Base-by-base conservation (phyloP, 2,113 vertebrate genomes). In the Paradisaea rubra region DNA sequence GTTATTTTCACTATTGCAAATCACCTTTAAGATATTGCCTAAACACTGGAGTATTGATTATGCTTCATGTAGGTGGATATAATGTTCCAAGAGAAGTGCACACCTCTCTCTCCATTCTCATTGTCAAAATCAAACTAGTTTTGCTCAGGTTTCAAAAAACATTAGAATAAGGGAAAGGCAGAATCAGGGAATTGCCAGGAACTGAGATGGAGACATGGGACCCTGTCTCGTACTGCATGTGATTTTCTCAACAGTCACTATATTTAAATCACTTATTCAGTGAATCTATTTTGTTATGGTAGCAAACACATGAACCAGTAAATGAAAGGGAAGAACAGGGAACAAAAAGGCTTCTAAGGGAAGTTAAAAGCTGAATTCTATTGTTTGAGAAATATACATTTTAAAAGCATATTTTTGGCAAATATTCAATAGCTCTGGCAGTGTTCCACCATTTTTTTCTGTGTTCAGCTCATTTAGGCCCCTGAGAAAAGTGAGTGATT, bases 21-120 rank as follows among this genome's bases (percentile, higher is more conserved):
- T 90, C 94, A 90, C 86, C 76, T 94, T 65, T 68, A 83, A 93
- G 91, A 63, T 54, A 83, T 2, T 86, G 68, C 74, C 92, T 81
- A 83, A 96, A 93, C 76, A 90, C 33, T n/a, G 63, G 53, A 91
- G 59, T 68, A 57, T 27, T 52, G 54, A 86, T 88, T 53, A 82
- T 35, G 30, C 59, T 63, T 92, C 80, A 54, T 15, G 82, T 78
- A 63, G 88, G 72, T 81, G 76, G 68, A 80, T 41, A n/a, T 49
- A 79, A 61, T 15, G 13, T 42, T 54, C 70, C 50, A 86, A 64
- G 54, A 70, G 44, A 90, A 83, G 44, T 1, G 15, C 63, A 65
- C 49, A 57, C 19, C 44, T 93, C 44, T 33, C 45, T 65, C 66
- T 88, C 60, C 47, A 16, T 69, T 93, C 82, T 89, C 50, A 42